phyloP scores from a whole-genome alignment of 1,140 invertebrate species.

The Manduca sexta region DNA sequence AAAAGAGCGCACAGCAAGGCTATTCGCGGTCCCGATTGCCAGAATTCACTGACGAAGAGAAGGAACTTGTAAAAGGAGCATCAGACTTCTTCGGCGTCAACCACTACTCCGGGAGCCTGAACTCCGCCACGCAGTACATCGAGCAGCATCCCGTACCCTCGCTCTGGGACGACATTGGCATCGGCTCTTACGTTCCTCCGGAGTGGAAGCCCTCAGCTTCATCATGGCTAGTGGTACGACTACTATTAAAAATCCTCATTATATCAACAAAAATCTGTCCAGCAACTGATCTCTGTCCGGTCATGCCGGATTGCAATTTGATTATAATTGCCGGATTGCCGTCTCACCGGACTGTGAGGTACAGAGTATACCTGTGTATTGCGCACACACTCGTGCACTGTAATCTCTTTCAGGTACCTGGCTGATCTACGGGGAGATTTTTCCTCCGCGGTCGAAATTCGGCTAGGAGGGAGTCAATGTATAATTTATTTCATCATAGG shows the following conservation, averaged over 20 bases:
- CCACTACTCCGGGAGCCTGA: conserved; percentile 69
- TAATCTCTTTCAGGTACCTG: too few relatives aligned
- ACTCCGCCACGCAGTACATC: conserved; percentile 25
- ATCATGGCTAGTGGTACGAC: conserved; percentile 26
- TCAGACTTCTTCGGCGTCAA: too few relatives aligned
- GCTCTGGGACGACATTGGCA: conserved; percentile 24
- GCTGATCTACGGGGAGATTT: too few relatives aligned
- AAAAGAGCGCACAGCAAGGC: conserved; percentile 71
- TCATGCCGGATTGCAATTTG: too few relatives aligned
- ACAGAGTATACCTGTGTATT: too few relatives aligned
- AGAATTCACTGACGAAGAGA: conserved; percentile 67
- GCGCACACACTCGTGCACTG: too few relatives aligned
- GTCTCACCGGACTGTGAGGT: background rate
- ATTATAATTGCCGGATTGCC: too few relatives aligned
- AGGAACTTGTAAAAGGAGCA: conserved; percentile 73
- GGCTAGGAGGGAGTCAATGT: too few relatives aligned
- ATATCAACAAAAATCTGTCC: too few relatives aligned
- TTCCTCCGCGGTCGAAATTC: too few relatives aligned
- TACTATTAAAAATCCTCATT: background rate
- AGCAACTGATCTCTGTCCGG: too few relatives aligned
- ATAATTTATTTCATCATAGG: too few relatives aligned
- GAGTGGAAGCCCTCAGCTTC: conserved; percentile 23
- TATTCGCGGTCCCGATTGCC: conserved; percentile 68
- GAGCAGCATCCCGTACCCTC: conserved; percentile 20
- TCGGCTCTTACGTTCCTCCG: background rate